phyloP scores from a whole-genome alignment of 2,113 vertebrate genomes.

The Camelus bactrianus region DNA sequence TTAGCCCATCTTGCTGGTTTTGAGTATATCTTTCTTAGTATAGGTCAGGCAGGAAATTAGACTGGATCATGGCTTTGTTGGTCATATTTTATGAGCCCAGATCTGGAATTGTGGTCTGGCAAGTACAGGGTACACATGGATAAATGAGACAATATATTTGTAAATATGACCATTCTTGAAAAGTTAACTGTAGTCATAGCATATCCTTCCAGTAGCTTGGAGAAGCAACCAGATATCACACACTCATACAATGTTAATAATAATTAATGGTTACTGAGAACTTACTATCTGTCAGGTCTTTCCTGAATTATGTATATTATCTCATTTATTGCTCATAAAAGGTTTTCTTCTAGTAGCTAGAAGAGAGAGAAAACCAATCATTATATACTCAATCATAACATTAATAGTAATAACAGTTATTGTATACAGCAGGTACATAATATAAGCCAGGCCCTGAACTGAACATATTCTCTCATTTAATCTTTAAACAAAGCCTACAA shows the following conservation, averaged over 20 bases:
- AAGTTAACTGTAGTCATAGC: background rate
- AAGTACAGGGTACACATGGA: background rate
- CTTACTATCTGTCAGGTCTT: constrained; percentile 5
- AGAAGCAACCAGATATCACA: constrained; percentile 16
- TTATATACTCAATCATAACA: constrained; percentile 50
- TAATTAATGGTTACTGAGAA: constrained; percentile 36
- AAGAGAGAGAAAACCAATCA: constrained; percentile 43
- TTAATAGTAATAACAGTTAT: constrained; percentile 54
- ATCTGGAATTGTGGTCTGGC: background rate
- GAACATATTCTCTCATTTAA: constrained; percentile 32
- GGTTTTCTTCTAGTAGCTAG: constrained; percentile 45
- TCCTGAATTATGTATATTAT: constrained; percentile 25
- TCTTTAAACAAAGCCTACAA: constrained; percentile 33
- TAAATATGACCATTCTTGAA: constrained; percentile 27
- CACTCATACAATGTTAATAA: background rate
- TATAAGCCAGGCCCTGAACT: background rate
- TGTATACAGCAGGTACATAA: background rate
- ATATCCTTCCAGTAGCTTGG: background rate
- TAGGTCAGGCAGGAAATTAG: constrained; percentile 24
- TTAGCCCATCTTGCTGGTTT: constrained; percentile 42
- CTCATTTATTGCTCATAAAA: constrained; percentile 67
- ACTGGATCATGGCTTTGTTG: constrained; percentile 16
- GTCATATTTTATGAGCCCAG: constrained; percentile 50
- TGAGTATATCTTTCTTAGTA: background rate
- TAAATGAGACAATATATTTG: constrained; percentile 31